Evolutionary conservation across 2,888 invertebrate genomes (phyloP).

Genomic region (Brachyptera putata): DNA sequence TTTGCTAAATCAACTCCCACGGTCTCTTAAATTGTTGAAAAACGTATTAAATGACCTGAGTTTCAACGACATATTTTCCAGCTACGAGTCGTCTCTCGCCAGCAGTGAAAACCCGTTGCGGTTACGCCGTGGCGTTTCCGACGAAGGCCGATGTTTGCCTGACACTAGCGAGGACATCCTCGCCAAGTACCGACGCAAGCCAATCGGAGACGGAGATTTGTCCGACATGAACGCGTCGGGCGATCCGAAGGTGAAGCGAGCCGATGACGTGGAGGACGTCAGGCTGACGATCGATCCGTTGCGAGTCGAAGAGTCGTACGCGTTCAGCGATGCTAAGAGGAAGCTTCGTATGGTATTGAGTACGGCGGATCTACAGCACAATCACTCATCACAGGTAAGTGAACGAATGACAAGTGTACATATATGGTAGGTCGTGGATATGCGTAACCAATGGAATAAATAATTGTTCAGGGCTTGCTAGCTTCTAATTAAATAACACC

Average conservation of each 20-base stretch:
- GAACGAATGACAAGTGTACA: too few species aligned
- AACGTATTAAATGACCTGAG: too few species aligned
- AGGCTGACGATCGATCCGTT: slow-evolving; percentile 50
- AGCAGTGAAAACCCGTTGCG: neutral
- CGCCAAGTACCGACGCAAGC: slow-evolving; percentile 83
- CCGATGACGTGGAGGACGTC: slow-evolving; percentile 40
- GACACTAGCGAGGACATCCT: slow-evolving; percentile 90
- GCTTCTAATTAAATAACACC: too few species aligned
- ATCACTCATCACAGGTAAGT: slow-evolving; percentile 42
- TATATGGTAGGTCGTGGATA: too few species aligned
- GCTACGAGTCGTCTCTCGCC: neutral
- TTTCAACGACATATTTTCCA: too few species aligned
- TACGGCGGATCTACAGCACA: slow-evolving; percentile 74
- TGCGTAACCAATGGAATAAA: too few species aligned
- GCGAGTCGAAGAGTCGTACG: slow-evolving; percentile 53
- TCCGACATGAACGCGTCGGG: slow-evolving; percentile 44
- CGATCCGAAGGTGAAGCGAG: slow-evolving; percentile 28
- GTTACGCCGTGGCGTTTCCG: too few species aligned
- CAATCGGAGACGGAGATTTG: slow-evolving; percentile 54
- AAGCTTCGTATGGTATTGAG: slow-evolving; percentile 88
- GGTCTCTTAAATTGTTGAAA: too few species aligned
- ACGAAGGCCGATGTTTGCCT: slow-evolving; percentile 34
- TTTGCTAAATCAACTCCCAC: too few species aligned
- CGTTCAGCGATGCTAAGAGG: slow-evolving; percentile 64
- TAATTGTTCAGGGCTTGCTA: too few species aligned